Evolutionary conservation across 2,797 vertebrate genomes (phyloP), one percentile per base, ranked within the genome.

Genomic region (Podargus strigoides): DNA sequence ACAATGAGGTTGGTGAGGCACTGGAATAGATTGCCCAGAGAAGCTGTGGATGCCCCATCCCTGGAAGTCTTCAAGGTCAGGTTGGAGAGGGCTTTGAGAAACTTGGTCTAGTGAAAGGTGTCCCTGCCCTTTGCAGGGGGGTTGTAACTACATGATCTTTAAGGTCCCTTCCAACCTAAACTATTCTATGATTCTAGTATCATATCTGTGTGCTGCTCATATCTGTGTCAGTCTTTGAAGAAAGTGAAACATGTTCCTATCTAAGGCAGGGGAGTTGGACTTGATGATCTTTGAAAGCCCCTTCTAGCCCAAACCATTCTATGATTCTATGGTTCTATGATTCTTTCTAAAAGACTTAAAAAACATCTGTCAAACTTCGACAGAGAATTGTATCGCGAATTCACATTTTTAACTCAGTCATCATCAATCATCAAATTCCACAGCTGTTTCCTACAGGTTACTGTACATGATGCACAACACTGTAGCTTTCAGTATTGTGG

Each of bases 31-130:
- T 23, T 68, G 4, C 4, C 9, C 26, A 30, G 36, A 37, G 3
- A 52, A n/a, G 5, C 8, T 39, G 10, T 36, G 15, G 22, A n/a
- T 50, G 8, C 7, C 3, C 1, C 4, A 2, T 22, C 6, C 5
- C 4, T 59, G 30, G 32, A 55, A 41, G 2, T 18, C 6, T 41
- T 72, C 7, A 64, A 28, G 14, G 2, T 27, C 19, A 49, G 5
- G 6, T 14, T 72, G 34, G 21, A 41, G 6, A 6, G 3, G 6
- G 1, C 11, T 68, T 69, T 70, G 26, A 70, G 9, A 8, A 44
- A 34, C 14, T 32, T 59, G 12, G 11, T 76, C 20, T 50, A 27
- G 18, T 36, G 10, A 52, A 79, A 72, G 14, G 6, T 17, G 3
- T n/a, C 4, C 7, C 44, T 72, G 9, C 19, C 10, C 5, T n/a